These are phyloP conservation scores for Glaucomys volans DNA, from an alignment of 2,113 vertebrate species.

Conservation along the genomic window DNA sequence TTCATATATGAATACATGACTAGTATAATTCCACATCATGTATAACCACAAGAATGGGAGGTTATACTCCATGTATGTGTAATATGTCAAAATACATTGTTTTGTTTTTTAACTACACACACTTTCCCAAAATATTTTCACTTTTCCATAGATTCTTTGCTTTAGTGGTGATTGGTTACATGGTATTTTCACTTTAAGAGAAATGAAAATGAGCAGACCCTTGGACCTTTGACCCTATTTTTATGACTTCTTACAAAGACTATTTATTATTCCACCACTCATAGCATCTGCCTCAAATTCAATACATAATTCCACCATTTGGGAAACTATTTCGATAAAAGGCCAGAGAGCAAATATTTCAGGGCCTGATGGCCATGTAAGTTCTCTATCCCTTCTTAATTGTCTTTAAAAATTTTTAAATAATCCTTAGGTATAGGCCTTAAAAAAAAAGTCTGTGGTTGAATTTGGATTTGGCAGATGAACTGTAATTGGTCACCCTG, in stretches of 20 bases:
- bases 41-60: no score
- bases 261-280: slow-evolving; percentile 43
- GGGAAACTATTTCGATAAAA: slow-evolving; percentile 2
- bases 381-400: neutral
- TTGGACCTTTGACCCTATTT: neutral
- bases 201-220: neutral
- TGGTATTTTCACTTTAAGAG: slow-evolving; percentile 12
- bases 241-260: neutral
- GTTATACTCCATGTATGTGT: no score
- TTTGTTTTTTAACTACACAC: neutral
- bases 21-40: no score
- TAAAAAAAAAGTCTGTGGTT: neutral
- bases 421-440: slow-evolving; percentile 12
- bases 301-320: slow-evolving; percentile 25
- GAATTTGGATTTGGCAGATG: neutral
- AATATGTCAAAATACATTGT: no score
- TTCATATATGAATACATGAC: no score
- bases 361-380: neutral
- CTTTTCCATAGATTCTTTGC: slow-evolving; percentile 16
- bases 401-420: neutral
- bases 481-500: neutral
- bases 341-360: slow-evolving; percentile 51
- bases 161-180: slow-evolving; percentile 15
- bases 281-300: neutral
- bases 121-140: slow-evolving; percentile 14